Evolutionary conservation across 1,140 invertebrate species (phyloP).

Genomic region (Sitophilus oryzae): DNA sequence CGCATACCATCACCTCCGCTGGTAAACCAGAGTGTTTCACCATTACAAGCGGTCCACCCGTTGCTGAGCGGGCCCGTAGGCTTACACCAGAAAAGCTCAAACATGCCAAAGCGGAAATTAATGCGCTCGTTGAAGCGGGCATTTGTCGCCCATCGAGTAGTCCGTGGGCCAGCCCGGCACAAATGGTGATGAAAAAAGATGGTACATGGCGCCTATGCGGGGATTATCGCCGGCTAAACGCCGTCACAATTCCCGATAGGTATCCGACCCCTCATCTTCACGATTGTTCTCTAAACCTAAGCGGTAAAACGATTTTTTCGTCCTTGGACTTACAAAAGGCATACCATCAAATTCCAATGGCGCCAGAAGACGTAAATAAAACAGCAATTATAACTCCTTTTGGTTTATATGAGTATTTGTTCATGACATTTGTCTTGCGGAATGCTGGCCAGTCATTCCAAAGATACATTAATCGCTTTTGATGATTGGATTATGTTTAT

Average conservation of each 20-base stretch:
- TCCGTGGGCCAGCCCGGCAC: slow-evolving; percentile 40
- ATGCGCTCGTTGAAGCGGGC: too few species aligned
- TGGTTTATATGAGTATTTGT: slow-evolving; percentile 28
- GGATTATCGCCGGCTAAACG: slow-evolving; percentile 47
- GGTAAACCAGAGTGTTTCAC: slow-evolving; percentile 6
- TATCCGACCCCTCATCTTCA: slow-evolving; percentile 29
- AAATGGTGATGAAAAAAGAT: slow-evolving; percentile 42
- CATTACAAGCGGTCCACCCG: slow-evolving; percentile 36
- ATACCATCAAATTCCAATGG: slow-evolving; percentile 45
- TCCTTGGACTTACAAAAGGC: slow-evolving; percentile 38
- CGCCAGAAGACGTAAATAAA: slow-evolving; percentile 27
- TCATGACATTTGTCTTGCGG: slow-evolving; percentile 17
- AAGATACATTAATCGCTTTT: slow-evolving; percentile 14
- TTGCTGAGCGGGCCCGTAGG: slow-evolving; percentile 33
- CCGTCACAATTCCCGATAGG: slow-evolving; percentile 38
- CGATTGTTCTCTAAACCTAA: slow-evolving; percentile 22
- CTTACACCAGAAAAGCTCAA: slow-evolving; percentile 36
- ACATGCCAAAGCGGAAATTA: too few species aligned
- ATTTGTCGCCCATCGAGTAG: slow-evolving; percentile 39
- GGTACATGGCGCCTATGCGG: slow-evolving; percentile 42
- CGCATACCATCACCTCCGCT: not conserved
- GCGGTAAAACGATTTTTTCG: slow-evolving; percentile 40
- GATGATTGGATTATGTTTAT: slow-evolving; percentile 10
- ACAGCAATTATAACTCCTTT: slow-evolving; percentile 27
- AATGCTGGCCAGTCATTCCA: slow-evolving; percentile 33